Evolutionary conservation across 2,888 invertebrate species (phyloP), one percentile per base, ranked within the genome.

Genomic region (Luperina nickerlii): DNA sequence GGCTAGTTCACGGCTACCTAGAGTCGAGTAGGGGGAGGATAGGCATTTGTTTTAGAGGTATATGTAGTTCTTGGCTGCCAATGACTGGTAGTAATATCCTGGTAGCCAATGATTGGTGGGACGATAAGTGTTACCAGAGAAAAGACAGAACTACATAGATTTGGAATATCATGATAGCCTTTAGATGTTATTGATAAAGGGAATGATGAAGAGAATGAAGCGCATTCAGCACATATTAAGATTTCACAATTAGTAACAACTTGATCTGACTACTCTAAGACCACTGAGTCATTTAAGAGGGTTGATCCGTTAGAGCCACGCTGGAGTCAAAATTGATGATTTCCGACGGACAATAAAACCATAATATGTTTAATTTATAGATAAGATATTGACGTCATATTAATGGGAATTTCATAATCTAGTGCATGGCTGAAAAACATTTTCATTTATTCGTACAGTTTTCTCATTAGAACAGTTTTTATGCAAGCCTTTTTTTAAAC

Each of bases 1-100:
- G 77, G 82, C 81, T 89, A 82, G 79, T 79, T 74, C 72, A 82
- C 74, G 78, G 48, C 69, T 79, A 78, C 66, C 71, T 81, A 79
- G 80, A 71, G 69, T n/a, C 54, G 32, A 71, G 63, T 48, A 60
- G 54, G 24, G 18, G 57, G 42, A 66, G 5, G 38, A 62, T 42
- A 48, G 45, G 24, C 15, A 54, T 67, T 66, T 79, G 79, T 60
- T 84, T 81, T n/a, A 20, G 24, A n/a, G 2, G 15, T 60, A 66
- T 7, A n/a, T 5, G 32, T 15, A 72, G 13, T 7, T 32, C n/a
- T 63, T 48, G 6, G 0, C 18, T 11, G 0, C 8, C n/a, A n/a
- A n/a, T n/a, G n/a, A n/a, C n/a, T n/a, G n/a, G n/a, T n/a, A n/a
- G n/a, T n/a, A n/a, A 38, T 38, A 15, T 7, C 38, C 45, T 82